Conservation (phyloP, 2,888 invertebrate species). For the Cheilosia urbana region DNA sequence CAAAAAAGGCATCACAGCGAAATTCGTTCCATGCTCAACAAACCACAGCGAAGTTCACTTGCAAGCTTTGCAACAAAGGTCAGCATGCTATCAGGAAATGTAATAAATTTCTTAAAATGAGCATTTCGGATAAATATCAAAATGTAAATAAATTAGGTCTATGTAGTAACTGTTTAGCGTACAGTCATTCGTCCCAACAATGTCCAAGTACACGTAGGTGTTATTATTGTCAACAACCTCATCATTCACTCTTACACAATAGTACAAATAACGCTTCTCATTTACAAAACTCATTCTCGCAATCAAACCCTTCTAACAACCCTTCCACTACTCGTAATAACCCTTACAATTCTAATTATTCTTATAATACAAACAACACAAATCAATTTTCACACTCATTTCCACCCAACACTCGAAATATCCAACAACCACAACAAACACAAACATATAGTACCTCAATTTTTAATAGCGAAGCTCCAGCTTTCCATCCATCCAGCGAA, state of each 20-base stretch:
- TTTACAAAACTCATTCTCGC: no score
- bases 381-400: no score
- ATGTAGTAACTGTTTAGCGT: conserved; percentile 5
- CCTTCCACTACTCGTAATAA: no score
- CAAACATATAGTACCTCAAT: conserved; percentile 5
- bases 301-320: no score
- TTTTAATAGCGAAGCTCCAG: neutral
- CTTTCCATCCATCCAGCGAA: conserved; percentile 1
- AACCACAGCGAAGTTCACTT: neutral
- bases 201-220: conserved; percentile 8
- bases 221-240: conserved; percentile 8
- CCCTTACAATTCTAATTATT: no score
- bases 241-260: conserved; percentile 10
- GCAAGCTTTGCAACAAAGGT: conserved; percentile 2
- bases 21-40: neutral
- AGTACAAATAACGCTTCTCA: neutral
- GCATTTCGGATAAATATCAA: conserved; percentile 17
- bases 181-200: neutral
- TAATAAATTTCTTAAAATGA: conserved; percentile 22
- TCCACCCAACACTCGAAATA: neutral
- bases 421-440: neutral
- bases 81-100: conserved; percentile 22
- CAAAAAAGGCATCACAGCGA: neutral
- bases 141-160: neutral
- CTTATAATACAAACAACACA: no score